A percentile compares a stretch with the other conserved stretches of the same genome.
phyloP scores from a whole-genome alignment of 2,888 invertebrate species.

The Ochropacha duplaris region DNA sequence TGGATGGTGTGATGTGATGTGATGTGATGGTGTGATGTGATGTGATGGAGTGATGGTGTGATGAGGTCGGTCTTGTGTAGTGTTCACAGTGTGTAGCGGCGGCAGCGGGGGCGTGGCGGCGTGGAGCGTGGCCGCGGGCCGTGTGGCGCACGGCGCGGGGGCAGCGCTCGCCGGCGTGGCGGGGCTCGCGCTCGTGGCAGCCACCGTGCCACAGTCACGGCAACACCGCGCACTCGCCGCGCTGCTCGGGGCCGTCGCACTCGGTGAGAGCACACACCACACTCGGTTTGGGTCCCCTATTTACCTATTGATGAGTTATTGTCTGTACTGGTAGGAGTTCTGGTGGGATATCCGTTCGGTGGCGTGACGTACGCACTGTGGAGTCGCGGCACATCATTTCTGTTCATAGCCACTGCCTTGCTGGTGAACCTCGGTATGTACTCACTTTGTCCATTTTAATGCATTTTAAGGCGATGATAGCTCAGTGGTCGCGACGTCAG shows the following conservation, averaged over 20 bases:
- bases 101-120: constrained; percentile 30
- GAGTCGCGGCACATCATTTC: constrained; percentile 63
- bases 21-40: too few species aligned
- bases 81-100: constrained; percentile 28
- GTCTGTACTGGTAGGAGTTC: constrained; percentile 63
- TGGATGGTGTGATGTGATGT: too few species aligned
- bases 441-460: too few species aligned
- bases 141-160: constrained; percentile 59
- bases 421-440: constrained; percentile 51
- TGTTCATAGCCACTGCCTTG: constrained; percentile 55
- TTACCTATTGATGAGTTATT: too few species aligned
- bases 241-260: constrained; percentile 68
- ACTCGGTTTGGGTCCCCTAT: too few species aligned
- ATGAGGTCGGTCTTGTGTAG: not conserved
- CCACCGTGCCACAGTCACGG: constrained; percentile 36
- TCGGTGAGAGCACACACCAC: too few species aligned
- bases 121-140: constrained; percentile 43
- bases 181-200: constrained; percentile 59
- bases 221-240: constrained; percentile 50
- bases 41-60: too few species aligned
- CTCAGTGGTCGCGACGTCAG: too few species aligned
- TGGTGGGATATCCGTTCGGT: constrained; percentile 74
- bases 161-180: constrained; percentile 62
- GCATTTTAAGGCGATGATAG: too few species aligned
- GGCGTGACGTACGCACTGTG: constrained; percentile 61